Evolutionary conservation across 2,113 vertebrate genomes (phyloP).

Genomic region (Chelonoidis abingdonii): DNA sequence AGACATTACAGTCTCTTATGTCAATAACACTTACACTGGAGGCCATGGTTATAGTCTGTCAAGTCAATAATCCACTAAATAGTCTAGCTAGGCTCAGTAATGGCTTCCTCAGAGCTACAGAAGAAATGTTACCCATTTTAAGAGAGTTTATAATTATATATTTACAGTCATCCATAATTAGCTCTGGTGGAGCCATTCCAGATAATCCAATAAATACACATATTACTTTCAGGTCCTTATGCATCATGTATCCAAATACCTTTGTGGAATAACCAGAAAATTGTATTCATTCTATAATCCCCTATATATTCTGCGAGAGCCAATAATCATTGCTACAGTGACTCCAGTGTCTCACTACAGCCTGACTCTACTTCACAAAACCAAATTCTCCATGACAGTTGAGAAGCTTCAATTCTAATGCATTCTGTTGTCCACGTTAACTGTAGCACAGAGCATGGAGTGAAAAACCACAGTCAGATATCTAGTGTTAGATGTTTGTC

Average conservation of each 20-base stretch:
- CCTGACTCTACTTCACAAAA: neutral
- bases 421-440: neutral
- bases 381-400: neutral
- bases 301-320: constrained; percentile 1
- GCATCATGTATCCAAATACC: neutral
- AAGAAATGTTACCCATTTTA: constrained; percentile 13
- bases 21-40: constrained; percentile 12
- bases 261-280: neutral
- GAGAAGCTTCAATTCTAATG: fast-evolving
- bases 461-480: neutral
- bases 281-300: neutral
- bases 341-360: neutral
- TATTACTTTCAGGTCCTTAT: neutral
- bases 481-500: neutral
- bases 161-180: constrained; percentile 55
- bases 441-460: neutral
- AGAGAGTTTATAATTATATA: constrained; percentile 13
- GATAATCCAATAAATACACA: neutral
- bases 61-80: constrained; percentile 56
- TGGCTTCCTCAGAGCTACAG: constrained; percentile 14
- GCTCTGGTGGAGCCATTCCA: constrained; percentile 26
- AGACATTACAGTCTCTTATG: neutral
- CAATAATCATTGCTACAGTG: constrained; percentile 1
- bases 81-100: constrained; percentile 35
- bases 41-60: constrained; percentile 22